phyloP scores from a whole-genome alignment of 1,140 invertebrate genomes.

The Halesus radiatus region DNA sequence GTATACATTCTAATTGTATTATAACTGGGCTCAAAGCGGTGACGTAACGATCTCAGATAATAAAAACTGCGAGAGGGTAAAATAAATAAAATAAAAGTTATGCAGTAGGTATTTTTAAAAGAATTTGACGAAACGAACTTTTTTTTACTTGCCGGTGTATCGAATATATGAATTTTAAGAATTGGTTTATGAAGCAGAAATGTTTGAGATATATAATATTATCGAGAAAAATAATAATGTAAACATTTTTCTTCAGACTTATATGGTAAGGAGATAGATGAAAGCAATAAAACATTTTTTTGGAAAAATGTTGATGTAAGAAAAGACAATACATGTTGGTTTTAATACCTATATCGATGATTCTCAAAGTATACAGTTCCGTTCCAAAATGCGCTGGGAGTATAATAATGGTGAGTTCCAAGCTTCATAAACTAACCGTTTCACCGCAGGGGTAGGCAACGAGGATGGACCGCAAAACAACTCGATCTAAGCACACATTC shows the following conservation, averaged over 20 bases:
- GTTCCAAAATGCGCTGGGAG: no score
- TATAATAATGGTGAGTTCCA: no score
- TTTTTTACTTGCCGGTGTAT: neutral
- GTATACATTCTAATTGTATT: slow-evolving; percentile 22
- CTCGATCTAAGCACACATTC: no score
- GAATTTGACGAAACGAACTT: neutral
- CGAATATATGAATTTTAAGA: neutral
- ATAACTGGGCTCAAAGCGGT: slow-evolving; percentile 14
- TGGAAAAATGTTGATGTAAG: no score
- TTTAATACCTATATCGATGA: no score
- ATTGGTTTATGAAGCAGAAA: neutral
- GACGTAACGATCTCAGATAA: neutral
- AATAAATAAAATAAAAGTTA: neutral
- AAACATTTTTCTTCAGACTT: neutral
- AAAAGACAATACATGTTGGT: no score
- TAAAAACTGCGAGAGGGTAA: neutral
- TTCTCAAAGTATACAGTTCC: no score
- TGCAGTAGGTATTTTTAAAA: neutral
- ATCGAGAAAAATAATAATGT: neutral
- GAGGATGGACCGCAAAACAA: no score
- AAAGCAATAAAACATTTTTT: neutral
- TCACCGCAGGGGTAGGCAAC: no score
- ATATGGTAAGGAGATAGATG: neutral
- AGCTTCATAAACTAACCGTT: no score
- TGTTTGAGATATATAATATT: slow-evolving; percentile 1